Base-by-base conservation (phyloP, 2,797 vertebrate species). In the Sphenodon punctatus region DNA sequence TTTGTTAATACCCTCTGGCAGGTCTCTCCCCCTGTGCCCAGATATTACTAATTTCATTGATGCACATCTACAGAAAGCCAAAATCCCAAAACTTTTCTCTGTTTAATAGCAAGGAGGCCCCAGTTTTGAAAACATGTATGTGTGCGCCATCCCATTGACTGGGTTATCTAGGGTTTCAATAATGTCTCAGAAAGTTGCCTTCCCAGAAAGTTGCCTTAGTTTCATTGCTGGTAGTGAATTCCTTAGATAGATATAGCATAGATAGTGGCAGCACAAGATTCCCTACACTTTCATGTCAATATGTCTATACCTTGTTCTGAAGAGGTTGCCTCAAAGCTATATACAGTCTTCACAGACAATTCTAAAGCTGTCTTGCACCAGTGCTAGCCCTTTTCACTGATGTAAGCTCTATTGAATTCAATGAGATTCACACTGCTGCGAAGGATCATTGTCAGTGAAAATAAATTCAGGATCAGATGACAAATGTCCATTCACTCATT, bases 221-320 rank as follows among this genome's bases (percentile, higher is more conserved):
- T 7, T 77, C 38, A 6, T 55, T 77, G 32, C 38, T 45, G 36
- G 43, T 61, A 51, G 76, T n/a, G 71, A 27, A 49, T 2, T 49
- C 71, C 55, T 45, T 68, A 34, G 48, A 48, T 30, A 32, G 30
- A 19, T 56, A 6, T 27, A 56, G 34, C 27, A 56, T 10, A 49
- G 38, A 76, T 39, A 51, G 0, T 30, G 0, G 32, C n/a, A 8
- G 25, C 42, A 3, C 34, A 34, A 13, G 0, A 0, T 25, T 55
- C 56, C 51, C 10, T 10, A n/a, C n/a, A n/a, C 51, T 43, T 71
- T 78, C 74, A 17, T 34, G n/a, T 43, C 41, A 25, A n/a, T 46
- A 56, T 63, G 12, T 30, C 49, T 34, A 22, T 32, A 5, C 34
- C 20, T 38, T 58, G 59, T 38, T 51, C 30, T n/a, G 23, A 68